Evolutionary conservation across 2,888 invertebrate genomes (phyloP).

Genomic region (Sarcophaga subvicina): DNA sequence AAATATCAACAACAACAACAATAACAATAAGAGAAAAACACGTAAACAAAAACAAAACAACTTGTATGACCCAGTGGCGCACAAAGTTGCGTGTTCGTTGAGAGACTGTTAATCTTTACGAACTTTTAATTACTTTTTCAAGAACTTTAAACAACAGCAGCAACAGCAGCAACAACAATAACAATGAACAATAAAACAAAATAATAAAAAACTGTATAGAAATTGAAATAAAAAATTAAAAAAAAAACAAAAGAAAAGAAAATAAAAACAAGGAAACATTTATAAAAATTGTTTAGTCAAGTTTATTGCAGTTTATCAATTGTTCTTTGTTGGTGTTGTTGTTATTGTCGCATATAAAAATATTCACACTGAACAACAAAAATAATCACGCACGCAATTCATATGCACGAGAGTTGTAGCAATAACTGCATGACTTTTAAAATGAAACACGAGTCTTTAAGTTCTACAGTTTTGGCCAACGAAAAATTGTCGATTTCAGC

Average conservation of each 20-base stretch:
- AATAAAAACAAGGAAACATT: slow-evolving; percentile 68
- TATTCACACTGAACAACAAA: slow-evolving; percentile 20
- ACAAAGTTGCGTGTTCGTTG: slow-evolving; percentile 66
- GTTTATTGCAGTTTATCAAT: slow-evolving; percentile 45
- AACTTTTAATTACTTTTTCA: slow-evolving; percentile 80
- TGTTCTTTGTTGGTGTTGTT: not conserved
- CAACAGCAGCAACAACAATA: slow-evolving; percentile 40
- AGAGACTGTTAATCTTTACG: slow-evolving; percentile 77
- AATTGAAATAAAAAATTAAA: slow-evolving; percentile 47
- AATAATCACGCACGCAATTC: not conserved
- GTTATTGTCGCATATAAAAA: slow-evolving; percentile 38
- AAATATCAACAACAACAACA: not conserved
- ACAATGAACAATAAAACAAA: slow-evolving; percentile 50
- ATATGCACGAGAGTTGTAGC: not conserved
- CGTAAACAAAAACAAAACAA: slow-evolving; percentile 35
- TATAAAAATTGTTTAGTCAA: slow-evolving; percentile 71
- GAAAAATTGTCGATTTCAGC: no score
- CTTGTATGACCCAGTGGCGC: slow-evolving; percentile 66
- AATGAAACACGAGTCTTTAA: no score
- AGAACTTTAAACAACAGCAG: slow-evolving; percentile 73
- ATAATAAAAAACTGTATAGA: slow-evolving; percentile 64
- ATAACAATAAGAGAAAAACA: slow-evolving; percentile 14
- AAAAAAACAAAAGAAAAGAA: slow-evolving; percentile 52
- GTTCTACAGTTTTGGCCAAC: no score
- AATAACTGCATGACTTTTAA: no score